Evolutionary conservation across 2,888 invertebrate species (phyloP), one percentile per base, ranked within the genome.

Genomic region (Callyntrura guangdongensis): DNA sequence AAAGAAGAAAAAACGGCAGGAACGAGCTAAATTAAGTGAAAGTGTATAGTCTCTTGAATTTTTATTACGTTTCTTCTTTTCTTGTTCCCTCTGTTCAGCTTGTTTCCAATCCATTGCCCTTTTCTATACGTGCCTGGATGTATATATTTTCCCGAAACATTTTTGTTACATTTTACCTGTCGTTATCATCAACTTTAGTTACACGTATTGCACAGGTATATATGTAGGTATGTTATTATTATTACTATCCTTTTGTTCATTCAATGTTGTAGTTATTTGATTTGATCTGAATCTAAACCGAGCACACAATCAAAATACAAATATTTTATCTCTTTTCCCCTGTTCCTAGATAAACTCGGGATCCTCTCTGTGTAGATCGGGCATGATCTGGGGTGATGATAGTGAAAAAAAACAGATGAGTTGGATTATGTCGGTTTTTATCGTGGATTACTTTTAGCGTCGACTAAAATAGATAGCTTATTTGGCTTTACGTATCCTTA

Each of bases 41-140:
- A 89, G 82, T 89, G 89, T 89, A 89, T 89, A 89, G 89, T 89
- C 89, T 89, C 89, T 89, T 89, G 89, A 89, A 89, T 89, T 89
- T 89, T 89, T 83, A 89, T 89, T 89, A 89, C 77, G 77, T 49
- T 67, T 79, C 64, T 82, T 74, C 61, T 82, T 53, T 47, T 84
- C 84, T 72, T 74, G 11, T 56, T 45, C 74, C 25, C 79, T 89
- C 53, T 45, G 17, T 47, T 47, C 45, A 77, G 53, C 77, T 89
- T 89, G 89, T 89, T 89, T 89, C 89, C 89, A 89, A 89, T 89
- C 89, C 89, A 89, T 89, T 89, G 89, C 72, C 17, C 61, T 49
- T 81, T 53, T 22, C 27, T 45, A 22, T 74, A 74, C 17, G 72
- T 11, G n/a, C 72, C 17, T 72, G 45, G 5, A 5, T 72, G n/a